Evolutionary conservation across 1,140 invertebrate species (phyloP).

Genomic region (Trichonephila clavipes): DNA sequence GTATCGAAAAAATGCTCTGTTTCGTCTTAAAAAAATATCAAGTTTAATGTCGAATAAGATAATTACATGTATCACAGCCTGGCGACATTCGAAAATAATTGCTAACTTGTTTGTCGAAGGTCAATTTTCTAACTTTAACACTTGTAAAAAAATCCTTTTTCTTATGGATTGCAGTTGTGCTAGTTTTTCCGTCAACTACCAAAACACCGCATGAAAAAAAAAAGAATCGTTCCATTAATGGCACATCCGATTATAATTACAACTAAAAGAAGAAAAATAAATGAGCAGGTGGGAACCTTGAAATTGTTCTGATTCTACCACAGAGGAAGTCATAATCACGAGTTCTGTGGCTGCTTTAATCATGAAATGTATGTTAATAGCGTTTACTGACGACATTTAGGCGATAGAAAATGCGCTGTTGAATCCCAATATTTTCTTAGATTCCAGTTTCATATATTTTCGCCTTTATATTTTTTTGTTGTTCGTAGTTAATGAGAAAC

Average conservation of each 20-base stretch:
- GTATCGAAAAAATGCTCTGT: not conserved
- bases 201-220: not conserved
- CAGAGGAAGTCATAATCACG: not conserved
- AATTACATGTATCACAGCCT: not conserved
- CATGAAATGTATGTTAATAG: not conserved
- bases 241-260: not conserved
- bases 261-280: not conserved
- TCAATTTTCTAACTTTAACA: not conserved
- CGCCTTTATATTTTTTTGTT: too few relatives aligned
- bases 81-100: not conserved
- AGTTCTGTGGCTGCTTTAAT: not conserved
- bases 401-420: not conserved
- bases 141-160: not conserved
- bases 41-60: not conserved
- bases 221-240: not conserved
- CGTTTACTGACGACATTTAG: not conserved
- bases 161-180: not conserved
- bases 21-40: not conserved
- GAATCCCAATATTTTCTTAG: too few relatives aligned
- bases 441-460: too few relatives aligned
- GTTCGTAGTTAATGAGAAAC: too few relatives aligned
- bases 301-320: not conserved
- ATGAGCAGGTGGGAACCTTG: not conserved
- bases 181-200: not conserved
- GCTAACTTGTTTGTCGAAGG: not conserved